Base-by-base conservation (phyloP, 2,888 invertebrate genomes). In the Limenitis camilla region DNA sequence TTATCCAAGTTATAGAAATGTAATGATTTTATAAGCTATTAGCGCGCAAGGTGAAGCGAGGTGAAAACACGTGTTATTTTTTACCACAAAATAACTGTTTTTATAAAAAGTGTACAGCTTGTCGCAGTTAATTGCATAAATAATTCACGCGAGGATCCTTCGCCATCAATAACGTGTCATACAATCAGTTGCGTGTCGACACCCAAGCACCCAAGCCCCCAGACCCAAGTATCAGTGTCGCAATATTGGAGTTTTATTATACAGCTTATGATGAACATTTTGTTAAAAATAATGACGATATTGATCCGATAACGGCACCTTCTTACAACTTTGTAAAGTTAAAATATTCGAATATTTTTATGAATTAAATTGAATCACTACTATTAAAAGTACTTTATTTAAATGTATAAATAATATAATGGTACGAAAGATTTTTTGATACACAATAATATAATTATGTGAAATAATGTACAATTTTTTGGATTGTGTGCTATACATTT, bases 111-210 rank as follows among this genome's bases (percentile, higher is more conserved):
- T 57, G 51, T 55, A 42, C 53, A 50, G 35, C 44, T 52, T 49
- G 55, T 58, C 56, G 49, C 55, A 43, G 49, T 49, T 61, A 61
- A 61, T 61, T 59, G 61, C 56, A 61, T 61, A 61, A 61, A 61
- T 61, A 61, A 61, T 61, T 61, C 61, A 61, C 53, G 54, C 50
- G 52, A 38, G 51, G 50, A 40, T 59, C 59, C 45, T 49, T 41
- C 51, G 53, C 53, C 60, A 53, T 55, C 59, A 57, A 57, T 53
- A 53, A 53, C 51, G 44, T 42, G 43, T 39, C 40, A 46, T 36
- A 40, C 42, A 36, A 50, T 39, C 45, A 43, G 52, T 42, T 53
- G 29, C 7, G 49, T 50, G 56, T 53, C 52, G 49, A 53, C 47
- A 53, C 56, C 46, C 40, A 45, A 33, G 19, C 19, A 19, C 19